A percentile compares a stretch with the other conserved stretches of the same genome.
phyloP scores from a whole-genome alignment of 1,140 invertebrate species.

The Grapholita molesta region DNA sequence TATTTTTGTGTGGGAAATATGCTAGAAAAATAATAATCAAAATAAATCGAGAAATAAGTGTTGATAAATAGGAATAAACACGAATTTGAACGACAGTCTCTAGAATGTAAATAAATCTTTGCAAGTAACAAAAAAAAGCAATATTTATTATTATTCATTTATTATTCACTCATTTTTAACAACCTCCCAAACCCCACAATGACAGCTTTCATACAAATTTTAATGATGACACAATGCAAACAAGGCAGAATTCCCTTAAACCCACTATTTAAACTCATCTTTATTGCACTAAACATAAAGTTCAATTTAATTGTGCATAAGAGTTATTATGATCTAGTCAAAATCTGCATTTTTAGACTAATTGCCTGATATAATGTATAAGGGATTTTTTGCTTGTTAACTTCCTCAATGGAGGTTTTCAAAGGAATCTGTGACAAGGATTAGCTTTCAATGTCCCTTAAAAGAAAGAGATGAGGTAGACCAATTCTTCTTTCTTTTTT shows the following conservation, averaged over 20 bases:
- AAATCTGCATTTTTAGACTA: not conserved
- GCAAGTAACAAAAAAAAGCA: no score
- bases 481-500: no score
- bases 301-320: not conserved
- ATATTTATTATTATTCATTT: no score
- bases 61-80: no score
- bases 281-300: not conserved
- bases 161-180: not conserved
- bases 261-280: not conserved
- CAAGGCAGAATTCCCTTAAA: not conserved
- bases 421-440: not conserved
- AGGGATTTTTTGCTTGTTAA: not conserved
- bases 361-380: not conserved
- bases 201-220: conserved; percentile 6
- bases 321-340: not conserved
- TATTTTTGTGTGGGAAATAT: no score
- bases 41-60: no score
- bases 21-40: no score
- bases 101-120: no score
- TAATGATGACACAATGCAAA: not conserved
- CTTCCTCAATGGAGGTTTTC: not conserved
- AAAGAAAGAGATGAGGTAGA: no score
- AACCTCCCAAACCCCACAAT: not conserved
- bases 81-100: no score
- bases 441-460: not conserved